phyloP scores from a whole-genome alignment of 2,113 vertebrate genomes.

The Pyrgilauda ruficollis region DNA sequence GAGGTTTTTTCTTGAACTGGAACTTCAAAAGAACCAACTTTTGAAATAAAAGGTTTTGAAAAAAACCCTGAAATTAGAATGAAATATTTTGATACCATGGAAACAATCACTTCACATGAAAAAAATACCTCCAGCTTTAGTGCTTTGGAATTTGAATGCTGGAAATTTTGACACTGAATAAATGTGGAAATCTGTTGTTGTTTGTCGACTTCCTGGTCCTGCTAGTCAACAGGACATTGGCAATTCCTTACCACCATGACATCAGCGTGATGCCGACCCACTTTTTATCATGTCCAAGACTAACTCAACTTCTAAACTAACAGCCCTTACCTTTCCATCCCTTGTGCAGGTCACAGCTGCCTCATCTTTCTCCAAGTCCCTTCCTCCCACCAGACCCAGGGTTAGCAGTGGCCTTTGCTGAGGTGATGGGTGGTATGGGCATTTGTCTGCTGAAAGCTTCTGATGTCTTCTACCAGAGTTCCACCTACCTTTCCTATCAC shows the following conservation, averaged over 20 bases:
- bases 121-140: background rate
- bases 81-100: slow-evolving; percentile 19
- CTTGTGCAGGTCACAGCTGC: background rate
- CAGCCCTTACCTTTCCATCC: background rate
- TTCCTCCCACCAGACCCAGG: background rate
- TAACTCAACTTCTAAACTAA: background rate
- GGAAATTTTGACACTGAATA: background rate
- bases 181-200: background rate
- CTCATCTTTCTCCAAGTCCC: background rate
- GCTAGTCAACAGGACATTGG: background rate
- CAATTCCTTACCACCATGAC: background rate
- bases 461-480: background rate
- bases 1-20: background rate
- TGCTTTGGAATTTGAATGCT: background rate
- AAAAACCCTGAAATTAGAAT: background rate
- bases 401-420: background rate
- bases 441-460: background rate
- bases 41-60: background rate
- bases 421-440: background rate
- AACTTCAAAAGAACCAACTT: background rate
- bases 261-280: background rate
- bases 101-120: background rate
- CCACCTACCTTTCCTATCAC: background rate
- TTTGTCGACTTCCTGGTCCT: background rate
- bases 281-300: background rate